Evolutionary conservation across 2,113 vertebrate genomes (phyloP).

Genomic region (Ailuropoda melanoleuca): DNA sequence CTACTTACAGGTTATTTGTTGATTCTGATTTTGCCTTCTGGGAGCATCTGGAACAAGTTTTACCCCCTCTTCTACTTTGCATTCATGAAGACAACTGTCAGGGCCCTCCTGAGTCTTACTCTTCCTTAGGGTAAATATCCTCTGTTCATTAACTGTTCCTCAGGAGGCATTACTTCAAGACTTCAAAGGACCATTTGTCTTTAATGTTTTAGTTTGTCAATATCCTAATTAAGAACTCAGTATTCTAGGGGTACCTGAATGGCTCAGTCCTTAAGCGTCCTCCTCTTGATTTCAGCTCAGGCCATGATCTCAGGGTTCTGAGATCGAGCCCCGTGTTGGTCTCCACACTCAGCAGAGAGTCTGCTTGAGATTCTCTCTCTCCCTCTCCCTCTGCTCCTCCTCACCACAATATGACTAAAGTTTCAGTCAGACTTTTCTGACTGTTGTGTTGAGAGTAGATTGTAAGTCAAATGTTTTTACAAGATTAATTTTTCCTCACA

Average conservation of each 20-base stretch:
- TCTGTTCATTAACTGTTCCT: neutral
- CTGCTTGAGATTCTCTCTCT: neutral
- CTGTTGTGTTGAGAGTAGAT: no score
- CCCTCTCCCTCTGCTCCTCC: neutral
- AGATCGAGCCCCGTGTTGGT: neutral
- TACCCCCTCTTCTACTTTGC: neutral
- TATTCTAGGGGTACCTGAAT: neutral
- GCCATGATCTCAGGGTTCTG: neutral
- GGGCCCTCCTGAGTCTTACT: neutral
- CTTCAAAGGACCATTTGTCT: constrained; percentile 28
- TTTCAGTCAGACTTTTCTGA: no score
- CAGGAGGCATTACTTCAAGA: neutral
- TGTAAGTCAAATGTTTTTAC: neutral
- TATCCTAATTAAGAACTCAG: neutral
- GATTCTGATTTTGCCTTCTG: neutral
- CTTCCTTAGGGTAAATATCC: neutral
- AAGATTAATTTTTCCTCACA: constrained; percentile 45
- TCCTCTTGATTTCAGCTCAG: neutral
- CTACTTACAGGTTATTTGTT: neutral
- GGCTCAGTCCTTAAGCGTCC: neutral
- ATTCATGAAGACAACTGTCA: neutral
- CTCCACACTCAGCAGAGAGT: neutral
- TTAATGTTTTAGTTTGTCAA: neutral
- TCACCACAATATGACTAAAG: no score
- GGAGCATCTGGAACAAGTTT: neutral